These are phyloP conservation scores for Brachyptera putata DNA, from an alignment of 2,888 invertebrate genomes.

Conservation along the genomic window DNA sequence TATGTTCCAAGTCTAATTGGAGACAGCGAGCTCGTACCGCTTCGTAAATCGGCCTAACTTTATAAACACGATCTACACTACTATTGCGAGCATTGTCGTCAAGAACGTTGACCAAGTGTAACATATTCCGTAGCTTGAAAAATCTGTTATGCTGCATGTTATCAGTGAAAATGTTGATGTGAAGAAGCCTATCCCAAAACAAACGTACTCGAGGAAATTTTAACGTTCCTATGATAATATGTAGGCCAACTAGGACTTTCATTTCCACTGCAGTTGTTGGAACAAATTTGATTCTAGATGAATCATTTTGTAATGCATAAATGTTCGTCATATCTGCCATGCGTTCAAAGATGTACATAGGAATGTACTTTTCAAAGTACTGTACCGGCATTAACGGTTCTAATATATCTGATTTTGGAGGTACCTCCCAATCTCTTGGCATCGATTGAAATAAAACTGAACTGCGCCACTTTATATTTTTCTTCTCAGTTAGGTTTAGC, in stretches of 20 bases:
- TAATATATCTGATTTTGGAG: too few species aligned
- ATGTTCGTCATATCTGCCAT: slow-evolving; percentile 33
- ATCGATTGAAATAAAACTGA: background rate
- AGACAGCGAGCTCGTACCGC: slow-evolving; percentile 29
- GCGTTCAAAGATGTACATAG: background rate
- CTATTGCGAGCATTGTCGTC: slow-evolving; percentile 6
- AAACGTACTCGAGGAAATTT: slow-evolving; percentile 22
- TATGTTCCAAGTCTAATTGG: slow-evolving; percentile 50
- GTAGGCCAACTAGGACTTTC: slow-evolving; percentile 23
- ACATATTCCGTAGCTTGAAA: slow-evolving; percentile 28
- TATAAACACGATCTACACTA: slow-evolving; percentile 26
- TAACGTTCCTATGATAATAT: slow-evolving; percentile 24
- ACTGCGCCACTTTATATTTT: background rate
- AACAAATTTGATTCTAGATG: background rate
- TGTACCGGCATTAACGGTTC: background rate
- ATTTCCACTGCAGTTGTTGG: slow-evolving; percentile 17
- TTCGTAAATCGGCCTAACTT: slow-evolving; percentile 34
- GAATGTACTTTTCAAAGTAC: background rate
- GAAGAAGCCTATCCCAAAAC: slow-evolving; percentile 28
- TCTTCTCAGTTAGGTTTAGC: background rate
- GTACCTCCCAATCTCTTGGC: background rate
- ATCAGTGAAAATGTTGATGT: slow-evolving; percentile 21
- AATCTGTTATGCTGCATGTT: slow-evolving; percentile 31
- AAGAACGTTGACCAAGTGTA: slow-evolving; percentile 31
- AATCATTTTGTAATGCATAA: slow-evolving; percentile 36